A percentile compares a stretch with the other conserved stretches of the same genome.
Conservation (phyloP, 2,797 vertebrate genomes). For the Enteromius anoplus region DNA sequence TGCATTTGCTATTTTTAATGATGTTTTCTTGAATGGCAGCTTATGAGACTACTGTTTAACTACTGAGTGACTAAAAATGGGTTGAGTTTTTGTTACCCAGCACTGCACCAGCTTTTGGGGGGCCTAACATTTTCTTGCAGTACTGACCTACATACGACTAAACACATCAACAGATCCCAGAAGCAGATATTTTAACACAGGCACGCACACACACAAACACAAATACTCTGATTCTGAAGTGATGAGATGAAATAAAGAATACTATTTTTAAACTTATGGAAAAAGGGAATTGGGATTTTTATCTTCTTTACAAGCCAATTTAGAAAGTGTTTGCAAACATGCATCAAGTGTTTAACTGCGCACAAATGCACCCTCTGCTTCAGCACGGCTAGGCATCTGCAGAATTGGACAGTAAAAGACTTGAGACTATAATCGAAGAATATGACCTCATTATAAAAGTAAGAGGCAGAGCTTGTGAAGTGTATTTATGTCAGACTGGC, state of each 20-base stretch:
- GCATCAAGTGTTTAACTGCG: too few relatives aligned
- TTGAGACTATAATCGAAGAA: constrained; percentile 15
- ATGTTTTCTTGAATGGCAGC: not conserved
- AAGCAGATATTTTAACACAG: not conserved
- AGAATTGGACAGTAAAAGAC: constrained; percentile 29
- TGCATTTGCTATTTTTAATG: not conserved
- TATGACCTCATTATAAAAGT: constrained; percentile 47
- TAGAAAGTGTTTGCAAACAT: not conserved
- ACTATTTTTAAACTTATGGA: not conserved
- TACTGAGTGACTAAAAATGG: not conserved
- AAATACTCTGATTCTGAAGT: not conserved
- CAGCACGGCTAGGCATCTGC: constrained; percentile 27
- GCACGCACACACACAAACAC: too few relatives aligned
- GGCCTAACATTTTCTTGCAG: not conserved
- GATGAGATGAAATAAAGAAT: not conserved
- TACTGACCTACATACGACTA: constrained; percentile 7
- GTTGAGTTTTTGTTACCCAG: not conserved
- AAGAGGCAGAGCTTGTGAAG: constrained; percentile 11
- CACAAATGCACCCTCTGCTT: not conserved
- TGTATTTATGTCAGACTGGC: constrained; percentile 52
- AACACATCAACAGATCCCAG: not conserved
- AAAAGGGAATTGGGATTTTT: not conserved
- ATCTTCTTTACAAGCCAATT: not conserved
- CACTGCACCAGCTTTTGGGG: not conserved
- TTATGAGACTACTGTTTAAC: not conserved